A percentile compares a stretch with the other conserved stretches of the same genome.
Conservation (phyloP, 2,797 vertebrate genomes). For the Myripristis jacobus region DNA sequence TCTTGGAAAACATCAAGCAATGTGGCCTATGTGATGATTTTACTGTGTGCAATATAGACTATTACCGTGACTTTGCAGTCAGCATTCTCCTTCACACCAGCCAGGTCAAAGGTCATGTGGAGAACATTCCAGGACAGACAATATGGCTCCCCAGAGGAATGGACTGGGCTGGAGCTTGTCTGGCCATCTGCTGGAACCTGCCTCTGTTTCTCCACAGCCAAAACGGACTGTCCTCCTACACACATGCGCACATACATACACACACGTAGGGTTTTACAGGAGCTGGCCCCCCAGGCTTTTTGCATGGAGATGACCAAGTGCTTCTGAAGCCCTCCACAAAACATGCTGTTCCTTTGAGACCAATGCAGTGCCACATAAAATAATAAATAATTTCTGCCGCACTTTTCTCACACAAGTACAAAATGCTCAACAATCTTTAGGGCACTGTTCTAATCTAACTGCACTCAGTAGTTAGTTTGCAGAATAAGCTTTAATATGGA, state of each 20-base stretch:
- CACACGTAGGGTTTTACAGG: conserved; percentile 9
- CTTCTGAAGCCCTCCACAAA: background rate
- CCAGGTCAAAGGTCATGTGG: conserved; percentile 55
- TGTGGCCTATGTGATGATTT: conserved; percentile 16
- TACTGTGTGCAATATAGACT: conserved; percentile 35
- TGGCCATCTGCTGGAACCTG: conserved; percentile 69
- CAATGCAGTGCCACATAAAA: too few relatives aligned
- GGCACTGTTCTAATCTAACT: too few relatives aligned
- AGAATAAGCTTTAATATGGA: too few relatives aligned
- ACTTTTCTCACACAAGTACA: too few relatives aligned
- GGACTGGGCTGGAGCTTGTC: conserved; percentile 56
- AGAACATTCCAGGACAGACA: conserved; percentile 72
- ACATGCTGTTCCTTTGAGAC: too few relatives aligned
- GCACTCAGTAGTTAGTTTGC: too few relatives aligned
- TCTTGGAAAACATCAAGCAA: conserved; percentile 44
- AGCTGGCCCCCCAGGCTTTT: background rate
- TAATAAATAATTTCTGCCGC: too few relatives aligned
- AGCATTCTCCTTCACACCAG: conserved; percentile 47
- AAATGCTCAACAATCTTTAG: too few relatives aligned
- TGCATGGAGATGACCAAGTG: background rate
- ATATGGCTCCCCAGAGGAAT: conserved; percentile 65
- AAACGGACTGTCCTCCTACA: background rate
- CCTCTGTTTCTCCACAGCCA: conserved; percentile 17
- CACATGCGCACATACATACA: conserved; percentile 8
- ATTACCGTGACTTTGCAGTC: conserved; percentile 40